Conservation (phyloP, 2,113 vertebrate species). For the Neodon shergylaensis region DNA sequence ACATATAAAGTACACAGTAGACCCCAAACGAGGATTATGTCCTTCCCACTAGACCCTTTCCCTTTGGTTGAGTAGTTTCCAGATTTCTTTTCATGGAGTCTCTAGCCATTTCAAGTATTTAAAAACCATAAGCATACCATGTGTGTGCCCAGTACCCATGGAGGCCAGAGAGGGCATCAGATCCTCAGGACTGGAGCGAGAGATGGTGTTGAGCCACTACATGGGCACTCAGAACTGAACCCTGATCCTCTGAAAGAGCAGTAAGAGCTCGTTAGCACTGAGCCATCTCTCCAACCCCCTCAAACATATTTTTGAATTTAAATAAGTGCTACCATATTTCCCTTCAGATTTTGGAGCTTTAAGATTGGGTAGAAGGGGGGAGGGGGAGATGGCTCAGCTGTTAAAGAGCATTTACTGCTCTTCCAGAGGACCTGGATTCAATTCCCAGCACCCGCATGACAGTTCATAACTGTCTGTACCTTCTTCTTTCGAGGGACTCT, state of each 20-base stretch:
- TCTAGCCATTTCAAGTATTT: neutral
- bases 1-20: neutral
- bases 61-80: neutral
- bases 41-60: neutral
- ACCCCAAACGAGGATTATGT: neutral
- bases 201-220: neutral
- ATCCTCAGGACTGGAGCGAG: neutral
- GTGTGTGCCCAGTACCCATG: neutral
- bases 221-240: neutral
- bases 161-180: neutral
- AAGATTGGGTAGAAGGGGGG: neutral
- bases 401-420: neutral
- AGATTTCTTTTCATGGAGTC: neutral
- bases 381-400: neutral
- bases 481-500: neutral
- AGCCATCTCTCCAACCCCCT: neutral
- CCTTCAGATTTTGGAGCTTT: neutral
- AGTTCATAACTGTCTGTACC: neutral
- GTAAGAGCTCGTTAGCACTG: neutral
- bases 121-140: neutral
- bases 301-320: neutral
- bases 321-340: neutral
- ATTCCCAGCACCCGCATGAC: neutral
- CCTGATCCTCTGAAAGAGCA: neutral
- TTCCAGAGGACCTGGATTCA: neutral